Base-by-base conservation (phyloP, 2,888 invertebrate genomes). In the Caenorhabditis becei region DNA sequence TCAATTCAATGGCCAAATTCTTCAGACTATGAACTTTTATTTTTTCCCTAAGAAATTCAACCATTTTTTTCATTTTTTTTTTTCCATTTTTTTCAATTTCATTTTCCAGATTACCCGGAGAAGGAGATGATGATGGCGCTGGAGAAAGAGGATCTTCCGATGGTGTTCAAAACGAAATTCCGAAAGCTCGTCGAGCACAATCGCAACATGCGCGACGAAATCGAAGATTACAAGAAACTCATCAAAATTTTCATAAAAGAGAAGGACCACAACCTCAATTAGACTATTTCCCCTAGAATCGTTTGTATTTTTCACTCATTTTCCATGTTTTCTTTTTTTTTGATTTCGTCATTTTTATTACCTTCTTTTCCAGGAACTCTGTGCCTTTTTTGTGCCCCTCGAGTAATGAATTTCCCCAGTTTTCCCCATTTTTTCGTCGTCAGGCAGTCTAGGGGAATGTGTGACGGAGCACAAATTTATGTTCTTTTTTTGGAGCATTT, bases 31-130 rank as follows among this genome's bases (percentile, higher is more conserved):
- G n/a, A n/a, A n/a, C n/a, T n/a, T n/a, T n/a, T n/a, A n/a, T n/a
- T n/a, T n/a, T n/a, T n/a, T n/a, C n/a, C n/a, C n/a, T n/a, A n/a
- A n/a, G n/a, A n/a, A n/a, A n/a, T n/a, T n/a, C n/a, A n/a, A n/a
- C n/a, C n/a, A n/a, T n/a, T n/a, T n/a, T n/a, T n/a, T n/a, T n/a
- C n/a, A n/a, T n/a, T n/a, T n/a, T n/a, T n/a, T n/a, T n/a, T n/a
- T n/a, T n/a, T n/a, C n/a, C n/a, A n/a, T n/a, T n/a, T n/a, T n/a
- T n/a, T n/a, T n/a, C 3, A 20, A 10, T 49, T 49, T 14, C 5
- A 28, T 28, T 28, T 54, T 54, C n/a, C 54, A 26, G 62, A 71
- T 35, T 53, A 54, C 23, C 62, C 71, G 0, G 62, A 72, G 24
- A 54, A 49, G 56, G 0, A 56, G 1, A 41, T 72, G 53, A 24